Base-by-base conservation (phyloP, 2,113 vertebrate species). In the Atrichornis clamosus region DNA sequence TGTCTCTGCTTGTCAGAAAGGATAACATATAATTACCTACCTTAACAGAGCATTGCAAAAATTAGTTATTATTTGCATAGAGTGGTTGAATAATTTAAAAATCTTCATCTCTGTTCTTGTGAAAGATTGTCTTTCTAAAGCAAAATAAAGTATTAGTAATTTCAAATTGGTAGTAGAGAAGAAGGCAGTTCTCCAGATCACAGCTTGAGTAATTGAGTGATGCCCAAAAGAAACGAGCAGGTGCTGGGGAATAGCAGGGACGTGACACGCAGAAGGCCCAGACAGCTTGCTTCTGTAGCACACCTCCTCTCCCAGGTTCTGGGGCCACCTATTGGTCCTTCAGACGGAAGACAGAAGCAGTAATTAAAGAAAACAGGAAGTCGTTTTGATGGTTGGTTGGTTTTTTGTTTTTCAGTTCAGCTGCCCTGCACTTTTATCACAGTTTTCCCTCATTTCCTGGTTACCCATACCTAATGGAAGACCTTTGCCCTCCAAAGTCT, bases 11-110 rank as follows among this genome's bases (percentile, higher is more conserved):
- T 95, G 80, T 90, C 76, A 87, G 86, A 78, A 93, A 63, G 56
- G 47, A 64, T 76, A 87, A 78, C 52, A 30, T 64, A 56, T 67
- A 95, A 94, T 94, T 94, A 87, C 46, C 26, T 74, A 35, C 49
- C 65, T 94, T 41, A 91, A 44, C 26, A 50, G 62, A 62, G 65
- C 69, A 87, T 23, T 56, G 49, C 65, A 96, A 82, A 89, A 75
- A 91, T 89, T 75, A 95, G 91, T 81, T 89, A 72, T 41, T 64
- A 84, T 95, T 97, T 95, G 74, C 81, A 95, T 84, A 68, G 41
- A 63, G 83, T 56, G 15, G 35, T 49, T 96, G 84, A 92, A 89
- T 87, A 92, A 89, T 91, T 84, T 84, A 87, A 50, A 84, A 78
- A 33, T 72, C 46, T 89, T 80, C 74, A 74, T 64, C 60, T 77